Percentiles rank a stretch among this genome's conserved stretches.
Evolutionary conservation across 1,140 invertebrate genomes (phyloP).

Genomic region (Macrocentrus cingulum): DNA sequence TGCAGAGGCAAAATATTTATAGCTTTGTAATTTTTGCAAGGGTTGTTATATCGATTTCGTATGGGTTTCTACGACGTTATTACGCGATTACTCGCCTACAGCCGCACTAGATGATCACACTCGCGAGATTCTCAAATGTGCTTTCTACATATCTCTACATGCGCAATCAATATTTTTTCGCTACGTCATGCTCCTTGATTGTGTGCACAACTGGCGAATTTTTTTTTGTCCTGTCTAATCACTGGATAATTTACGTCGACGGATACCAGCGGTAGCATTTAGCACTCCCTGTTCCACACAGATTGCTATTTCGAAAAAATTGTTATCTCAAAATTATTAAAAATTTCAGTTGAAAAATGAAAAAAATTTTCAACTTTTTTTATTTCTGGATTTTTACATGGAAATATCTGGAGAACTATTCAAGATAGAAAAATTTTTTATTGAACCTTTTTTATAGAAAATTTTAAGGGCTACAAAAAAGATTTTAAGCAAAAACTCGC

Average conservation of each 20-base stretch:
- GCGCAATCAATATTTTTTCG: conserved; percentile 2
- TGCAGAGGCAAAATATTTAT: background rate
- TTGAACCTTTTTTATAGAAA: too few relatives aligned
- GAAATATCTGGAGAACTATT: too few relatives aligned
- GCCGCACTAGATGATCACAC: background rate
- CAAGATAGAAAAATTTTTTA: too few relatives aligned
- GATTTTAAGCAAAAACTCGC: too few relatives aligned
- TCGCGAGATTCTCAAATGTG: background rate
- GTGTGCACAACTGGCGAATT: background rate
- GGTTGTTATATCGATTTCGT: conserved; percentile 2
- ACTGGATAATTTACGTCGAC: background rate
- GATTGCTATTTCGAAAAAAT: too few relatives aligned
- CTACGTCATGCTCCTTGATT: conserved; percentile 13
- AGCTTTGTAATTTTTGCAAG: background rate
- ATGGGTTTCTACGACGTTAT: background rate
- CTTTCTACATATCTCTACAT: background rate
- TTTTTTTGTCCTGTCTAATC: background rate
- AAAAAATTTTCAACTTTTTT: too few relatives aligned
- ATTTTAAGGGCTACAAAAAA: too few relatives aligned
- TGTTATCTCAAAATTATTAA: too few relatives aligned
- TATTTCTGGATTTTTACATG: too few relatives aligned
- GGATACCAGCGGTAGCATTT: background rate
- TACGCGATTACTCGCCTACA: too few relatives aligned
- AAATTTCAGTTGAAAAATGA: too few relatives aligned
- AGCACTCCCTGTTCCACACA: background rate